Evolutionary conservation across 2,797 vertebrate genomes (phyloP).

Genomic region (Cyclopterus lumpus): DNA sequence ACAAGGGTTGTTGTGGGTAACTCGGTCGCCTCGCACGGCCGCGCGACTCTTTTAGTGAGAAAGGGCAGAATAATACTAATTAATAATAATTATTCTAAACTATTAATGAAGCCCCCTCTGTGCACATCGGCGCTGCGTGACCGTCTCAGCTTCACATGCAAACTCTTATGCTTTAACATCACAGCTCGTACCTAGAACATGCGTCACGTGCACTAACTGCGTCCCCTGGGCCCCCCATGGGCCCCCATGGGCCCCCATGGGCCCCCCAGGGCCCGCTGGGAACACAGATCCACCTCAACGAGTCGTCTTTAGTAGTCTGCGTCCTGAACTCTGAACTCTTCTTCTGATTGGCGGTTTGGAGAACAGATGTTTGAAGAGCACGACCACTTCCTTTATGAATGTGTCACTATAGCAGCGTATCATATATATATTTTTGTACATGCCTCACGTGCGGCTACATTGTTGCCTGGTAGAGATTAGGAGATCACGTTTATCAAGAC

Average conservation of each 20-base stretch:
- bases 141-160: conserved; percentile 40
- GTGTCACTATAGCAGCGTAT: conserved; percentile 44
- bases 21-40: too few species aligned
- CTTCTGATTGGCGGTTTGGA: neutral
- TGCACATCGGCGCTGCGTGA: neutral
- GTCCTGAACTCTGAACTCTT: neutral
- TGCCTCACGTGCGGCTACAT: conserved; percentile 29
- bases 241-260: too few species aligned
- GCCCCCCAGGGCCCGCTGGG: too few species aligned
- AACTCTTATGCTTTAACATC: conserved; percentile 19
- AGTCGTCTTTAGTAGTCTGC: too few species aligned
- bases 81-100: too few species aligned
- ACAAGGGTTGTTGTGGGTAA: too few species aligned
- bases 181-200: conserved; percentile 25
- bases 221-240: too few species aligned
- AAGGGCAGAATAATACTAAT: too few species aligned
- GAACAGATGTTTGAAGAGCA: neutral
- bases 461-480: conserved; percentile 62
- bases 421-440: conserved; percentile 74
- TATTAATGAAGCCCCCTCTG: neutral
- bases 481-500: conserved; percentile 1
- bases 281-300: too few species aligned
- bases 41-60: too few species aligned
- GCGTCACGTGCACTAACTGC: conserved; percentile 10
- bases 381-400: conserved; percentile 32